Evolutionary conservation across 2,888 invertebrate species (phyloP), one percentile per base, ranked within the genome.

Genomic region (Ypsolopha scabrella): DNA sequence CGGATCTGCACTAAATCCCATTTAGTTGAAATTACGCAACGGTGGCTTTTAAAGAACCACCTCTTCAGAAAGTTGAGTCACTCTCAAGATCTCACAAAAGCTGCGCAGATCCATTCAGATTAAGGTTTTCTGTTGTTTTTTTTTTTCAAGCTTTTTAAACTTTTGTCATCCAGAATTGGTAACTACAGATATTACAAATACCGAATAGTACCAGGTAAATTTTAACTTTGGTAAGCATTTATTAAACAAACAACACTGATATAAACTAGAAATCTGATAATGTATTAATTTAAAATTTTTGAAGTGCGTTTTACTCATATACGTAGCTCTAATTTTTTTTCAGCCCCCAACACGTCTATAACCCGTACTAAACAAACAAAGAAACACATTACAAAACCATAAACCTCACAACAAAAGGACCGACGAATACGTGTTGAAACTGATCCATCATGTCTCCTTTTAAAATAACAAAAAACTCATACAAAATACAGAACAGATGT

Each of bases 391-490:
- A 85, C 85, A 75, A 78, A 80, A 76, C 81, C 76, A 78, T 85
- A 85, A 85, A 85, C 72, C 74, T 65, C 69, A 68, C 78, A 79
- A 82, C 85, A 85, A 85, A 85, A 81, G 74, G 64, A 70, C 85
- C 85, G 85, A 77, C 81, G 73, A 72, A 70, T 81, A 79, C 71
- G 81, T 78, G 85, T 86, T 85, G 85, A 85, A 85, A 85, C 86
- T 85, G 83, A 86, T 86, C 85, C 82, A 85, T 86, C 86, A 85
- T 82, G 82, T 83, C 83, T 81, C 80, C 75, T 82, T 85, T 81
- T 81, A 75, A 81, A 82, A 83, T 78, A 79, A 83, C 80, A 81
- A 80, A 83, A 77, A 81, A 80, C 77, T 76, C 73, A 73, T 75
- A 73, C 69, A 72, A 72, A 70, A 65, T 71, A 77, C 75, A 79